Conservation (phyloP, 2,888 invertebrate species). For the Strigamia maritima region DNA sequence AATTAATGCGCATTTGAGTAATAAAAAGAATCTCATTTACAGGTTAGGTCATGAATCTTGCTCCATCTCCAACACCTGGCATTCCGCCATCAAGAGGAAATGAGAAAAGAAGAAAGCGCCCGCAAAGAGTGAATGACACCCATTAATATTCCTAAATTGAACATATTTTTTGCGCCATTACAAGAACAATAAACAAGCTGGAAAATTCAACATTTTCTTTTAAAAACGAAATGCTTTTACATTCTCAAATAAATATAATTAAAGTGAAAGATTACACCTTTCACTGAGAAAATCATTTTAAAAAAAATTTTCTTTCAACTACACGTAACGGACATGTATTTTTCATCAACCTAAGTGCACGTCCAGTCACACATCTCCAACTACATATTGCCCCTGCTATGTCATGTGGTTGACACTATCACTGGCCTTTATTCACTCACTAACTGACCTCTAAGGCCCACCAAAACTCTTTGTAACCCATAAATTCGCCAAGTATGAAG, state of each 20-base stretch:
- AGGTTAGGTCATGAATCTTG: not conserved
- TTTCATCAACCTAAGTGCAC: not conserved
- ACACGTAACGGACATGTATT: not conserved
- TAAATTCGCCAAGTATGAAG: not conserved
- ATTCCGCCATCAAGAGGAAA: not conserved
- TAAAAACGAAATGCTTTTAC: too few relatives aligned
- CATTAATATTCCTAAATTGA: slow-evolving; percentile 20
- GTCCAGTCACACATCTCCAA: not conserved
- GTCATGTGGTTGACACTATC: not conserved
- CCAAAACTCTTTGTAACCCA: not conserved
- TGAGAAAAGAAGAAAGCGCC: not conserved
- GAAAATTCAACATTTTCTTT: not conserved
- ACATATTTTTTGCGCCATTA: not conserved
- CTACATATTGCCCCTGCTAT: not conserved
- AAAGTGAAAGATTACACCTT: too few relatives aligned
- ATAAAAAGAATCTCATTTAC: slow-evolving; percentile 1
- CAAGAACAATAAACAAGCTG: not conserved
- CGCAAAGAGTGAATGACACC: not conserved
- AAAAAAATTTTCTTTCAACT: not conserved
- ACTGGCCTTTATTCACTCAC: not conserved
- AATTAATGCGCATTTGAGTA: slow-evolving; percentile 2
- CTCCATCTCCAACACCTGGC: not conserved
- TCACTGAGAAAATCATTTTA: not conserved
- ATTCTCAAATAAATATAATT: too few relatives aligned
- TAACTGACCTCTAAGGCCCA: not conserved